Conservation (phyloP, 2,888 invertebrate species). For the Boloria selene region DNA sequence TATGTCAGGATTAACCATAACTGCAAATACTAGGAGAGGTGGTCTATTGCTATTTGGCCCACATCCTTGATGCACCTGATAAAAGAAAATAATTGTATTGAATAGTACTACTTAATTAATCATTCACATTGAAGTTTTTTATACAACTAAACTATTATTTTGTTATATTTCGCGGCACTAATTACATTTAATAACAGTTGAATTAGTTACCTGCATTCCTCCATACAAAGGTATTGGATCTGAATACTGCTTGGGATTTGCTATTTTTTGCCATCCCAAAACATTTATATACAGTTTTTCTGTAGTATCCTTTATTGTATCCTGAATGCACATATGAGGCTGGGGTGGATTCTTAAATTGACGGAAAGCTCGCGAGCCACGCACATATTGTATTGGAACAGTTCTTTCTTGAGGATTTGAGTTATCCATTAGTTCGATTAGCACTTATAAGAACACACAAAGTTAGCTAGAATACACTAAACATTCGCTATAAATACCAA, state of each 20-base stretch:
- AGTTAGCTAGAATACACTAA: constrained; percentile 46
- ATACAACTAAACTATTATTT: background rate
- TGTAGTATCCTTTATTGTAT: constrained; percentile 82
- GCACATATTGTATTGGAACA: constrained; percentile 80
- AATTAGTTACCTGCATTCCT: constrained; percentile 84
- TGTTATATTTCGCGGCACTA: constrained; percentile 4
- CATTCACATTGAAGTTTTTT: no score
- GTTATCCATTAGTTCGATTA: constrained; percentile 68
- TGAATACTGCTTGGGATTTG: constrained; percentile 84
- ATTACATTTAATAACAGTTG: background rate
- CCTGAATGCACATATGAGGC: constrained; percentile 88
- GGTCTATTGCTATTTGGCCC: constrained; percentile 81
- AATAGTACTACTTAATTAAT: no score
- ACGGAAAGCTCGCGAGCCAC: constrained; percentile 83
- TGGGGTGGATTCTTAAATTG: constrained; percentile 89
- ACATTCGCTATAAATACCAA: constrained; percentile 59
- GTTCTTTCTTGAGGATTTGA: constrained; percentile 68
- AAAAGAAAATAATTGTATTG: constrained; percentile 13
- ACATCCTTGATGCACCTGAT: constrained; percentile 82
- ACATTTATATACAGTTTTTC: constrained; percentile 86
- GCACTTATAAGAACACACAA: constrained; percentile 35
- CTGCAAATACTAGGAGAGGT: constrained; percentile 86
- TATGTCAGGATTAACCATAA: constrained; percentile 88
- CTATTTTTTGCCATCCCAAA: constrained; percentile 88
- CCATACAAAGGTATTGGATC: constrained; percentile 87